A percentile compares a stretch with the other conserved stretches of the same genome.
These are phyloP conservation scores for Falco concolor DNA, from an alignment of 2,797 vertebrate genomes.

Conservation along the genomic window DNA sequence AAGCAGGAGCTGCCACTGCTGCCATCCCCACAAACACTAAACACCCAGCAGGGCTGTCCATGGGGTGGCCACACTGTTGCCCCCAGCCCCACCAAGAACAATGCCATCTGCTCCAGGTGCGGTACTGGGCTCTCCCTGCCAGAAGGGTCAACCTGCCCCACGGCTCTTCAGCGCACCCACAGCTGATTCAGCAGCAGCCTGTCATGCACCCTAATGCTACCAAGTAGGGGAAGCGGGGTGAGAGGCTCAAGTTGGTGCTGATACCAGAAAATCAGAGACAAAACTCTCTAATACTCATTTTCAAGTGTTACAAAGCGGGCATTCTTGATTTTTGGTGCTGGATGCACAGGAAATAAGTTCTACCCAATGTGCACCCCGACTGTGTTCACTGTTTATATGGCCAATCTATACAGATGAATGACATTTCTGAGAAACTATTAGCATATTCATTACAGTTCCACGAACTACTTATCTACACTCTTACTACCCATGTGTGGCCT, in stretches of 20 bases:
- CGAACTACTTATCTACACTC: no score
- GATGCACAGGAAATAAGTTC: no score
- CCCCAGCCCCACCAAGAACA: not conserved
- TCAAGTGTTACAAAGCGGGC: no score
- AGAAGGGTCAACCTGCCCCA: not conserved
- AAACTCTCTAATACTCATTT: no score
- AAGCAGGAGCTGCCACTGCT: not conserved
- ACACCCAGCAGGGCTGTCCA: rapidly evolving
- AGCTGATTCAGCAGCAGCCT: not conserved
- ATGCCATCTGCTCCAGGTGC: not conserved
- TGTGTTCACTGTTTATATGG: no score
- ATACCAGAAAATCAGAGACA: no score
- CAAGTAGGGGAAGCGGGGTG: not conserved
- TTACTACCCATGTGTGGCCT: no score
- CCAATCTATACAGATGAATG: no score
- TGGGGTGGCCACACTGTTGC: not conserved
- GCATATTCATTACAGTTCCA: no score
- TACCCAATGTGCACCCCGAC: no score
- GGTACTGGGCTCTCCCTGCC: not conserved
- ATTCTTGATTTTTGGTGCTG: no score
- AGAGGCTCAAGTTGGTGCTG: not conserved
- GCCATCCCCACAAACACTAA: not conserved
- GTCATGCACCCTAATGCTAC: not conserved
- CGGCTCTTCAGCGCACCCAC: not conserved
- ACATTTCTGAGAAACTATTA: no score